phyloP scores from a whole-genome alignment of 2,888 invertebrate species.

The Theristus sp. region DNA sequence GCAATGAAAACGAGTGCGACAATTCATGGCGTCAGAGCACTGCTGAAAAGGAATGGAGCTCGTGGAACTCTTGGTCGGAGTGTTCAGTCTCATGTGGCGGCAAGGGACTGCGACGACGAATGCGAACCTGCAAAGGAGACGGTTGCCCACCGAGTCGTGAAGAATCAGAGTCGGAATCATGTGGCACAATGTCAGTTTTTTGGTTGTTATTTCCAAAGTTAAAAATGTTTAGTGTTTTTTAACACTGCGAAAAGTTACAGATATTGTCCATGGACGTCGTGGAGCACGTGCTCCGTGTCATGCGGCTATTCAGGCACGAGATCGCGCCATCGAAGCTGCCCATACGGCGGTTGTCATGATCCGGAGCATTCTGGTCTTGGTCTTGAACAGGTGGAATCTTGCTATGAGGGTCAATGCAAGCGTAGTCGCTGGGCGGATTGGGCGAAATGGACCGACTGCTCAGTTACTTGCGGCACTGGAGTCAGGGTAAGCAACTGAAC shows the following conservation, averaged over 20 bases:
- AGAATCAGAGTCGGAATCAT: background rate
- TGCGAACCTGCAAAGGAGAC: background rate
- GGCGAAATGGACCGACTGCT: background rate
- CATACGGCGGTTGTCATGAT: background rate
- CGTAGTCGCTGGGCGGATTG: background rate
- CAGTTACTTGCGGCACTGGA: conserved; percentile 1
- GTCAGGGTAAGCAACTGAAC: background rate
- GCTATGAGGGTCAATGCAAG: background rate
- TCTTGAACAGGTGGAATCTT: background rate
- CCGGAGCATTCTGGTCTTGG: background rate
- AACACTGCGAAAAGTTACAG: too few species aligned
- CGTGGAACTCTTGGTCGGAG: background rate
- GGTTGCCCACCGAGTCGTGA: background rate
- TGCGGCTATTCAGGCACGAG: background rate
- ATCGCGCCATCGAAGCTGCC: background rate
- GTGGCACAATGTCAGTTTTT: background rate
- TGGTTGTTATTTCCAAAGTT: too few species aligned
- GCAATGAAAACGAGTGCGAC: background rate
- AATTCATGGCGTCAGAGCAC: background rate
- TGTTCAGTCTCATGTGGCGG: background rate
- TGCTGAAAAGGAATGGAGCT: background rate
- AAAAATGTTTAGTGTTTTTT: too few species aligned
- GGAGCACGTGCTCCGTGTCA: background rate
- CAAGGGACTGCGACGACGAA: background rate
- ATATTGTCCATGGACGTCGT: background rate